phyloP scores from a whole-genome alignment of 2,113 vertebrate species.

The Hymenochirus boettgeri region DNA sequence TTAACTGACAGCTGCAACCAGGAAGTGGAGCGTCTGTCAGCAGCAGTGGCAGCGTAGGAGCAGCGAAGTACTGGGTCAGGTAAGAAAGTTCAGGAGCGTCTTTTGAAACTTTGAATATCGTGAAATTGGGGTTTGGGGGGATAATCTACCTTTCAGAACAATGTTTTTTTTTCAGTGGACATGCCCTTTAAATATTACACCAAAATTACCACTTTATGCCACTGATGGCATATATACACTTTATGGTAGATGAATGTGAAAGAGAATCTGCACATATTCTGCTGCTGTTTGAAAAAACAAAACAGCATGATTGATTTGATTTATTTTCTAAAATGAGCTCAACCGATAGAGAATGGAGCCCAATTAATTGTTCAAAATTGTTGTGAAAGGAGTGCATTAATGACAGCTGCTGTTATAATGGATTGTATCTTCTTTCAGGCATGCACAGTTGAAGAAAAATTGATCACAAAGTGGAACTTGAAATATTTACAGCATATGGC shows the following conservation, averaged over 20 bases:
- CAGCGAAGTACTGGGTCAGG: no score
- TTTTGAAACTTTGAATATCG: no score
- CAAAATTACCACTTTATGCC: no score
- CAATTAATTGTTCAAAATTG: constrained; percentile 47
- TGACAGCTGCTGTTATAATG: constrained; percentile 42
- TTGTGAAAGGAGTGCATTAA: constrained; percentile 40
- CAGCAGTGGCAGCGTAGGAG: no score
- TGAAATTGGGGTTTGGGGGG: no score
- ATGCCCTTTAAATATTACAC: no score
- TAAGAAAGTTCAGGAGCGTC: no score
- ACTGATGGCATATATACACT: no score
- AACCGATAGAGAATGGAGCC: constrained; percentile 44
- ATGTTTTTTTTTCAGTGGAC: no score
- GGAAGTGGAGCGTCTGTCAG: no score
- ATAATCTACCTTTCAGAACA: no score
- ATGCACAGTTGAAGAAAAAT: constrained; percentile 41
- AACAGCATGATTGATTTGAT: constrained; percentile 45
- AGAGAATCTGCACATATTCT: constrained; percentile 42
- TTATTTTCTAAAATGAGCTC: constrained; percentile 47
- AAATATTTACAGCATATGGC: constrained; percentile 39
- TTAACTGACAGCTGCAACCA: no score
- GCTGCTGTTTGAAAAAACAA: constrained; percentile 44
- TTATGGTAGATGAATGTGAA: neutral
- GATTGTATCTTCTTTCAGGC: constrained; percentile 45
- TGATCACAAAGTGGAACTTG: constrained; percentile 14